A percentile compares a stretch with the other conserved stretches of the same genome.
These are phyloP conservation scores for Coracopsis vasa DNA, from an alignment of 2,113 vertebrate genomes.

Conservation along the genomic window DNA sequence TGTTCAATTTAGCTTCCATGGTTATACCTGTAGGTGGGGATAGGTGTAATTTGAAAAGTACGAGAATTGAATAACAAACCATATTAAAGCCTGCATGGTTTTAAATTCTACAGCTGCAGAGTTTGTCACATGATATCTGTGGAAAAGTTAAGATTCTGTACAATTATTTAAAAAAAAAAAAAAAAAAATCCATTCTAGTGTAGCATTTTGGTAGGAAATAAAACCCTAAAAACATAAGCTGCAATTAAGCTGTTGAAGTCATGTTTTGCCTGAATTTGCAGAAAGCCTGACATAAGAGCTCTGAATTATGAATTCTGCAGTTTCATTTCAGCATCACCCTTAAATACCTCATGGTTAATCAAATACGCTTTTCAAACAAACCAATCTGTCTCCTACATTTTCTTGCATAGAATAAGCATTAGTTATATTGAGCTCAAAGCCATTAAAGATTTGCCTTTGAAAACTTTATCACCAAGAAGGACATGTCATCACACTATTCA, in stretches of 20 bases:
- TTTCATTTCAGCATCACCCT: neutral
- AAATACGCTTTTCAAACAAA: neutral
- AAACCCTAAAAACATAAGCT: neutral
- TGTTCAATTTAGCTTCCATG: neutral
- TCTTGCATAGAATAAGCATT: neutral
- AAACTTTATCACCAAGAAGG: neutral
- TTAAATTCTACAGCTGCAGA: neutral
- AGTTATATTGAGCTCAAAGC: neutral
- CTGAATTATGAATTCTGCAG: neutral
- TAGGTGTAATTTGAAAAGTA: neutral
- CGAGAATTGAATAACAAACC: neutral
- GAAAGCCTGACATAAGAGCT: neutral
- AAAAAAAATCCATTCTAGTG: neutral
- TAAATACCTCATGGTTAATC: neutral
- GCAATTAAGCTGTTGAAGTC: slow-evolving; percentile 6
- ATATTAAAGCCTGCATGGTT: neutral
- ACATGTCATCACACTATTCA: neutral
- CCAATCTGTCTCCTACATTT: neutral
- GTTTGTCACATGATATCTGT: neutral
- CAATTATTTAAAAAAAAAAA: neutral
- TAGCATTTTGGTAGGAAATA: neutral
- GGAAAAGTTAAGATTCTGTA: neutral
- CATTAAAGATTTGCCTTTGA: neutral
- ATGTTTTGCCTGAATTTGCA: neutral
- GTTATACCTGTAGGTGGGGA: neutral